These are phyloP conservation scores for Caenorhabditis inopinata DNA, from an alignment of 1,140 invertebrate genomes.

Conservation along the genomic window DNA sequence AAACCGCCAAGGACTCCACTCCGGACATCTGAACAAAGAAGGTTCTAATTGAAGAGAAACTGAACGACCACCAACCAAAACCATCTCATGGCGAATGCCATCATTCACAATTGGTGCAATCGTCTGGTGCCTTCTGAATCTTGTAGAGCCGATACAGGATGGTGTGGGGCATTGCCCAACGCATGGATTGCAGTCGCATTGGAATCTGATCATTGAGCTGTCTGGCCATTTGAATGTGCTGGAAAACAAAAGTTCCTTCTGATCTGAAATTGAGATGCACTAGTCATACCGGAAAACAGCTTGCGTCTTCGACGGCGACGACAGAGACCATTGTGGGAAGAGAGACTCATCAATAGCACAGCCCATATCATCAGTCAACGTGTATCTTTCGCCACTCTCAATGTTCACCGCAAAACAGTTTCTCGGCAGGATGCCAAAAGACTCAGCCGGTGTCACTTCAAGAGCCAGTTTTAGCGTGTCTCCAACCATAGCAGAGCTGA, in stretches of 20 bases:
- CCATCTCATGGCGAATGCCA: not conserved
- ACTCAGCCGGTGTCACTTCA: conserved; percentile 51
- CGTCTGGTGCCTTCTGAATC: conserved; percentile 12
- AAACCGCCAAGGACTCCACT: not conserved
- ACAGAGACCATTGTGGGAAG: conserved; percentile 59
- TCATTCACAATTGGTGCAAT: not conserved
- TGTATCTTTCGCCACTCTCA: conserved; percentile 60
- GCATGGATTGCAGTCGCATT: conserved; percentile 63
- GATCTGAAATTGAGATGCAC: too few species aligned
- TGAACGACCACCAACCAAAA: not conserved
- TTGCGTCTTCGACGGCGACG: conserved; percentile 35
- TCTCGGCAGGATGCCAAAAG: conserved; percentile 54
- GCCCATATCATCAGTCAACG: conserved; percentile 56
- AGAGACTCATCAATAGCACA: conserved; percentile 59
- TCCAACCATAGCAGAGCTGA: conserved; percentile 58
- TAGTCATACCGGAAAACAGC: conserved; percentile 52
- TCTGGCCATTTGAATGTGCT: conserved; percentile 66
- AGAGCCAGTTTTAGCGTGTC: conserved; percentile 55
- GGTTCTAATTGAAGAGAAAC: not conserved
- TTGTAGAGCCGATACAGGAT: not conserved
- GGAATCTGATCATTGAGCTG: conserved; percentile 61
- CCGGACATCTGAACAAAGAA: not conserved
- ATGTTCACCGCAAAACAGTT: conserved; percentile 64
- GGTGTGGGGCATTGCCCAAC: conserved; percentile 52
- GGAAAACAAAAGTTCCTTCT: too few species aligned